Base-by-base conservation (phyloP, 2,113 vertebrate genomes). In the Vimba vimba region DNA sequence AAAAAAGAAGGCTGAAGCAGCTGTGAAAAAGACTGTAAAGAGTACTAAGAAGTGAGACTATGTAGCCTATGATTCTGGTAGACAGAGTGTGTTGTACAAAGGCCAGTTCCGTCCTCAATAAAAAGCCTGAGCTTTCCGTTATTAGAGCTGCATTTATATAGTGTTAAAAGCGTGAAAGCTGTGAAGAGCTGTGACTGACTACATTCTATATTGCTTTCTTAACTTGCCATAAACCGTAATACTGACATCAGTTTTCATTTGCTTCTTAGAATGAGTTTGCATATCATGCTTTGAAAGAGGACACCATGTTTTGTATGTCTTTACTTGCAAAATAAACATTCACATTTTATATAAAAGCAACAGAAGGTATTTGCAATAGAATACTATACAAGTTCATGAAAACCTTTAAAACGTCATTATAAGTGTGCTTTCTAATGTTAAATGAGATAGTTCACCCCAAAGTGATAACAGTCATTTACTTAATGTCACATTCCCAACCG, bases 321-420 rank as follows among this genome's bases (percentile, higher is more conserved):
- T 86, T 87, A 86, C 60, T 88, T 86, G 75, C 36, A 86, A 11
- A 92, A 90, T 93, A 92, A 92, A 92, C 83, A 64, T 86, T 68
- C 30, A 87, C 33, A 84, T 82, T 90, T 88, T 89, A 33, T 89
- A 87, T 39, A 79, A 73, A 73, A 87, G 36, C 27, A 83, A 83
- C 36, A 71, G 39, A 47, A 45, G 33, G 33, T 68, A 47, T 86
- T n/a, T 69, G 79, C 33, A 64, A 47, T 17, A 86, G 52, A 84
- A 23, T 79, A n/a, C 36, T 36, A 62, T 10, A 23, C 21, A 75
- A 85, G 27, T 27, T 23, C 27, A 36, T 62, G 2, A 82, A 21
- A 71, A 79, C 11, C 17, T 64, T 19, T 66, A 66, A 17, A 30
- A 66, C 7, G 3, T 17, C 4, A 57, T 69, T 27, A 17, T 4